Base-by-base conservation (phyloP, 2,113 vertebrate species). In the Siphamia tubifer region DNA sequence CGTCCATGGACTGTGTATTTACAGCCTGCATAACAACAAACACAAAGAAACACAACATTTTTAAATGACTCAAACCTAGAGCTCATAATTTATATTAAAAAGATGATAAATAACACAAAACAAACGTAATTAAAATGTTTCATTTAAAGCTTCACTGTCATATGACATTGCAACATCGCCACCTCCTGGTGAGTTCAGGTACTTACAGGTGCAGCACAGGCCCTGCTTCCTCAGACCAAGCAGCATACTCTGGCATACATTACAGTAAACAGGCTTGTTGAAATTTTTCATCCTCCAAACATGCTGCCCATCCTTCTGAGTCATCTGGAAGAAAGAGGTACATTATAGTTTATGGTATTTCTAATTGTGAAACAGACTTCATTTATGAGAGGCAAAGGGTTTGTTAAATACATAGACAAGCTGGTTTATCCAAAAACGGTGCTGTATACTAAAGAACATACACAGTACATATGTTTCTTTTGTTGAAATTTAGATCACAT, bases 271-370 rank as follows among this genome's bases (percentile, higher is more conserved):
- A 0, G 94, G 95, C 44, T 92, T 92, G 67, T 94, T 93, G 77
- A 98, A 97, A 44, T 96, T 94, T 71, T 96, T 97, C 89, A 96
- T 93, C 71, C 94, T 93, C 96, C 96, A 98, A n/a, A 96, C 81
- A 77, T 98, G 96, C 81, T 96, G 93, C 1, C 96, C 95, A 0
- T 97, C 94, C 9, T 90, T 95, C 78, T 96, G 96, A 64, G 94
- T 92, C 79, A 95, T 91, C 96, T 98, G 83, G 5, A 38, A 70
- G 3, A 56, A 47, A 63, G 8, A 16, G 2, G 45, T 8, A 21
- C 1, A 51, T 9, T n/a, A 11, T 2, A 9, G 11, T 21, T 35
- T n/a, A 30, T 17, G 6, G 15, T n/a, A 1, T 21, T n/a, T 21
- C 11, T 8, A 31, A 34, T 9, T 16, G 7, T 32, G 25, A 2